These are phyloP conservation scores for Zosterops pallidus DNA, from an alignment of 2,113 vertebrate species.

Conservation along the genomic window DNA sequence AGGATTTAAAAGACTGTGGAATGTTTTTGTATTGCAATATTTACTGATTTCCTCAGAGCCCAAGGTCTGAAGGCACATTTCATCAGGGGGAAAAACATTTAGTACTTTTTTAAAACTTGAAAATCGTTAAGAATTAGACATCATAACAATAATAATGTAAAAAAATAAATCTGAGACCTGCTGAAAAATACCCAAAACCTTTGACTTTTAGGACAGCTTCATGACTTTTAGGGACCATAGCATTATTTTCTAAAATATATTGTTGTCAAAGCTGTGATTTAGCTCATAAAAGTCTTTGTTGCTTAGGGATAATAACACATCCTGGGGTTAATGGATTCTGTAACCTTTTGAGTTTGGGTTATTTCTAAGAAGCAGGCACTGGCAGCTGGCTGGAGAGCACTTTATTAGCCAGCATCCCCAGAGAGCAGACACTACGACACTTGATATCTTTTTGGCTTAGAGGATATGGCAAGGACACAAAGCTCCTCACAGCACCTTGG, in stretches of 20 bases:
- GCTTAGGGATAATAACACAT: not conserved
- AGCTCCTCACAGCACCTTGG: not conserved
- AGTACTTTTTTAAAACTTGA: not conserved
- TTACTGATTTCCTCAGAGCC: not conserved
- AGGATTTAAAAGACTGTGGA: not conserved
- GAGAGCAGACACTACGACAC: not conserved
- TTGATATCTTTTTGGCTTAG: not conserved
- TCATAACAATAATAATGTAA: not conserved
- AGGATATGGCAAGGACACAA: not conserved
- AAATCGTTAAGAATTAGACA: not conserved
- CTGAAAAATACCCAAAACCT: not conserved
- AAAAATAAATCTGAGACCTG: not conserved
- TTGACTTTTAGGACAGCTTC: not conserved
- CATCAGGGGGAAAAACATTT: fast-evolving
- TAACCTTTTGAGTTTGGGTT: not conserved
- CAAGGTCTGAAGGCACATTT: not conserved
- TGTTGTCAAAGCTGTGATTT: not conserved
- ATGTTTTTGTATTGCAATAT: not conserved
- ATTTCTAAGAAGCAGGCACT: slow-evolving; percentile 9
- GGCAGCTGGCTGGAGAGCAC: not conserved
- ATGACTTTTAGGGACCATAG: not conserved
- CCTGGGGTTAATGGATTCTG: slow-evolving; percentile 5
- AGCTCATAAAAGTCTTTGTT: slow-evolving; percentile 14
- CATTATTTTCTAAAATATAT: not conserved
- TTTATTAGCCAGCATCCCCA: not conserved